phyloP scores from a whole-genome alignment of 2,888 invertebrate species.

The Craniophora ligustri region DNA sequence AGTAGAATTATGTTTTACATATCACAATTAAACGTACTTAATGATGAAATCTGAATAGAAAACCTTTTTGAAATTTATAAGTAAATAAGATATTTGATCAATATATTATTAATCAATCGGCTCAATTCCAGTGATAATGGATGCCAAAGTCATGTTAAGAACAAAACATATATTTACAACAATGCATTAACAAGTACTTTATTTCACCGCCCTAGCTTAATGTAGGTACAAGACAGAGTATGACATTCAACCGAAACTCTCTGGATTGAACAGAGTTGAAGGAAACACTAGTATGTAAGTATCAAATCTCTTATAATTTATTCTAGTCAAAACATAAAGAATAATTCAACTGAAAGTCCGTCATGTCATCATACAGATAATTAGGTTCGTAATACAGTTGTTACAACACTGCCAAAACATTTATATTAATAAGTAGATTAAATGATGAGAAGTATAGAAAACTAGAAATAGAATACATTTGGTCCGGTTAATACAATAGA shows the following conservation, averaged over 20 bases:
- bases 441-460: conserved; percentile 62
- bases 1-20: conserved; percentile 59
- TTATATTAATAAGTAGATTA: conserved; percentile 69
- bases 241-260: conserved; percentile 13
- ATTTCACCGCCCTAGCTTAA: conserved; percentile 26
- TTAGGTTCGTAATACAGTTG: conserved; percentile 69
- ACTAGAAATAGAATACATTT: conserved; percentile 55
- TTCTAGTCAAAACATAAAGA: conserved; percentile 29
- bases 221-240: conserved; percentile 18
- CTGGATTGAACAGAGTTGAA: conserved; percentile 5
- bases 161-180: conserved; percentile 48
- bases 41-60: conserved; percentile 47
- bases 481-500: conserved; percentile 20
- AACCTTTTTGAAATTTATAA: conserved; percentile 47
- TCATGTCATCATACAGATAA: conserved; percentile 44
- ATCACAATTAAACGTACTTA: conserved; percentile 53
- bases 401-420: conserved; percentile 84
- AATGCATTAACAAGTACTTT: conserved; percentile 20
- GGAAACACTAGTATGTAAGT: conserved; percentile 40
- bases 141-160: conserved; percentile 72
- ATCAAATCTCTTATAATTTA: conserved; percentile 31
- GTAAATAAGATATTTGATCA: conserved; percentile 48
- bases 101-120: conserved; percentile 54
- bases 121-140: conserved; percentile 76
- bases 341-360: conserved; percentile 40